Percentiles rank a stretch among this genome's conserved stretches.
Evolutionary conservation across 2,888 invertebrate species (phyloP).

Genomic region (Ephialtes manifestator): DNA sequence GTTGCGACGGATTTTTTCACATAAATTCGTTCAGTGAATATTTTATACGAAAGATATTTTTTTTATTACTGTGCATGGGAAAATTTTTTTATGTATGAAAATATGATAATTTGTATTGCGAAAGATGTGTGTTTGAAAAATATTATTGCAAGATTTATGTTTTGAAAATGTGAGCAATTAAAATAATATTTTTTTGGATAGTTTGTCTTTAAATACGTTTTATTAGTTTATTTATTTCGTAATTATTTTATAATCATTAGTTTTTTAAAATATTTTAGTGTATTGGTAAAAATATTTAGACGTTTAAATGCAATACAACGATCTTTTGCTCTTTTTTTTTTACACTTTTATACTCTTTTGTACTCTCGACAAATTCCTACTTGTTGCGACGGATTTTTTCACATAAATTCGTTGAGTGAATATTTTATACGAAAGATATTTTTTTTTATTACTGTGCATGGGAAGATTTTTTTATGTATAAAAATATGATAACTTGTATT

Average conservation of each 20-base stretch:
- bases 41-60: neutral
- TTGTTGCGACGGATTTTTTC: neutral
- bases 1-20: neutral
- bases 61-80: neutral
- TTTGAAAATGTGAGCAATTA: too few relatives aligned
- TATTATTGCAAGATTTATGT: too few relatives aligned
- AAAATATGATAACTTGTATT: neutral
- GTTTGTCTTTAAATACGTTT: too few relatives aligned
- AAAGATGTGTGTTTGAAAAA: too few relatives aligned
- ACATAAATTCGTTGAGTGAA: neutral
- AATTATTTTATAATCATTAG: too few relatives aligned
- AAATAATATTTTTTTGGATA: too few relatives aligned
- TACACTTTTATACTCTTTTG: too few relatives aligned
- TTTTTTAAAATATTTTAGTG: too few relatives aligned
- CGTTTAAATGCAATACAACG: too few relatives aligned
- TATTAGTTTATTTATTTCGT: too few relatives aligned
- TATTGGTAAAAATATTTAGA: too few relatives aligned
- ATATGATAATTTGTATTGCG: neutral
- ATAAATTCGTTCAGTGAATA: neutral
- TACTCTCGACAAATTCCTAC: neutral
- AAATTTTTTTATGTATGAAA: neutral
- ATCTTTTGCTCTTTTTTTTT: conserved; percentile 23
- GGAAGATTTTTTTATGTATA: neutral
- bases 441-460: neutral
- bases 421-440: neutral